Base-by-base conservation (phyloP, 1,140 invertebrate genomes). In the Drosophila busckii region DNA sequence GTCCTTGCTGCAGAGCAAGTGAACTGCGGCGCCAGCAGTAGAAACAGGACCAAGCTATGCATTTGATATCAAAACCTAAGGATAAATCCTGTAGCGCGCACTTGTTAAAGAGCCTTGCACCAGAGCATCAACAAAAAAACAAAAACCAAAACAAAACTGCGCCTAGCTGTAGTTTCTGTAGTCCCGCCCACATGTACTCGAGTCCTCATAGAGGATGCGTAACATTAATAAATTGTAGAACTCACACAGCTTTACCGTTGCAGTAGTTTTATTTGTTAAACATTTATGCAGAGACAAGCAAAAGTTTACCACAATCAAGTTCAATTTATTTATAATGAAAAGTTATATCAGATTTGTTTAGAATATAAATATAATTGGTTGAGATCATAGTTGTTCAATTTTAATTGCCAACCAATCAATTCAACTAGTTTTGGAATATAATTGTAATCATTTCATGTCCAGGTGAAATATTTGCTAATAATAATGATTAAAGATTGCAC, bases 1-100 rank as follows among this genome's bases (percentile, higher is more conserved):
- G 37, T 69, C 76, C 2, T 25, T 82, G 35, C 48, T 82, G 22
- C 70, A 82, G 17, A 52, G 60, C 45, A 73, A 80, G 23, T 80
- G 45, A 61, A 9, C 13, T 10, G 1, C 1, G 5, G 6, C 13
- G 12, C n/a, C n/a, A n/a, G n/a, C n/a, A 29, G 4, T 1, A 13
- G 12, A 7, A 20, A 7, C 9, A 29, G 29, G 44, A 70, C 25
- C 17, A 56, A 44, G 17, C 17, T 26, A 42, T 73, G 70, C 70
- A 73, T 73, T 73, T 73, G 70, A 56, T 69, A 28, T 46, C 31
- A 58, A 4, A 31, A 20, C 2, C 13, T 2, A 26, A 38, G n/a
- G n/a, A 41, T 10, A 3, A 9, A 4, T 34, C 12, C 13, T 9
- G 46, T 41, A 58, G 34, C 3, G 3, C 2, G 35, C 54, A 58